Percentiles rank a stretch among this genome's conserved stretches.
These are phyloP conservation scores for Aplochiton taeniatus DNA, from an alignment of 2,797 vertebrate species.

Conservation along the genomic window DNA sequence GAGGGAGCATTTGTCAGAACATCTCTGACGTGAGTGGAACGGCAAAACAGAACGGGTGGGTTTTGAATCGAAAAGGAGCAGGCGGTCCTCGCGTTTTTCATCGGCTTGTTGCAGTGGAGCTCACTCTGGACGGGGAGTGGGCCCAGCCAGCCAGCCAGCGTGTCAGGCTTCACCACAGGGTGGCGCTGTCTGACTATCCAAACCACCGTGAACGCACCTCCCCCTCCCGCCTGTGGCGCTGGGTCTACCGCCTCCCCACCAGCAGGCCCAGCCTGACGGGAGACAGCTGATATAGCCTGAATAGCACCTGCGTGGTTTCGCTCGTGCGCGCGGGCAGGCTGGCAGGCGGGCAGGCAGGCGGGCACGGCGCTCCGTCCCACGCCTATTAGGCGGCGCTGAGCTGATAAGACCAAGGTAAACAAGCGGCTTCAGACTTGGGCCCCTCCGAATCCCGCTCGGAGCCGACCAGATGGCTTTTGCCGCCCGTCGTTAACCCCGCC, in stretches of 20 bases:
- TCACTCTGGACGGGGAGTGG: background rate
- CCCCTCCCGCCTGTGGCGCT: background rate
- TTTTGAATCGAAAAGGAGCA: conserved; percentile 50
- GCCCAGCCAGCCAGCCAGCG: background rate
- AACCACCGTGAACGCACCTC: conserved; percentile 22
- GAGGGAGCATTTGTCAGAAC: conserved; percentile 47
- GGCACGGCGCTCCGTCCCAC: too few relatives aligned
- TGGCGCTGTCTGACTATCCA: conserved; percentile 64
- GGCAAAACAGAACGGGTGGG: conserved; percentile 48
- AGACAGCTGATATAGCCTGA: background rate
- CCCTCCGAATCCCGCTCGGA: background rate
- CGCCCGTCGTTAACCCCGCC: too few relatives aligned
- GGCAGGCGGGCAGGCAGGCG: background rate
- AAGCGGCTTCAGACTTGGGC: background rate
- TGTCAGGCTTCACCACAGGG: conserved; percentile 54
- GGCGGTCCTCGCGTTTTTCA: conserved; percentile 40
- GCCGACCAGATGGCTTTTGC: too few relatives aligned
- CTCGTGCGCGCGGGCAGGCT: too few relatives aligned
- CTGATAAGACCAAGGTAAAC: background rate
- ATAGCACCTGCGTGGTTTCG: background rate
- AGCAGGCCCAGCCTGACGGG: background rate
- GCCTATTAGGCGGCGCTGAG: background rate
- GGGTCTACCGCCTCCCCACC: background rate
- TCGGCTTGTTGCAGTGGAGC: conserved; percentile 16
- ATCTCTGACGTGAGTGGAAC: conserved; percentile 41